These are phyloP conservation scores for Chesias legatella DNA, from an alignment of 2,888 invertebrate genomes.

Conservation along the genomic window DNA sequence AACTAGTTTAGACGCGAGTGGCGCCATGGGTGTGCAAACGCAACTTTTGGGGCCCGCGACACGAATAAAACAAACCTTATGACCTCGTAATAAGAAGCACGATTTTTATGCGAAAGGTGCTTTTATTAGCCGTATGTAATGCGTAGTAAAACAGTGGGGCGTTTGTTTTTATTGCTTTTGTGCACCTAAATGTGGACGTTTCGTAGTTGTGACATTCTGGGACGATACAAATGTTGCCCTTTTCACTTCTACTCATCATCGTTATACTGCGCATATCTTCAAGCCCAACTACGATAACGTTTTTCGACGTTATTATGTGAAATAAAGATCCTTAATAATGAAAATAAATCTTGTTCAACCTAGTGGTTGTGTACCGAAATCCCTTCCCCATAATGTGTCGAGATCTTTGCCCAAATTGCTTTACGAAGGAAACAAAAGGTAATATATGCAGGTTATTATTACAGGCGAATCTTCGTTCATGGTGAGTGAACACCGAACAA, in stretches of 20 bases:
- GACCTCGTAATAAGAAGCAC: slow-evolving; percentile 21
- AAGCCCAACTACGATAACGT: too few relatives aligned
- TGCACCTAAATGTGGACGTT: slow-evolving; percentile 27
- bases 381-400: slow-evolving; percentile 1
- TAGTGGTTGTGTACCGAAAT: too few relatives aligned
- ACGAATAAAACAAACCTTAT: slow-evolving; percentile 21
- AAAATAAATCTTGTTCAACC: too few relatives aligned
- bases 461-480: slow-evolving; percentile 31
- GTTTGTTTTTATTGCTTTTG: slow-evolving; percentile 44
- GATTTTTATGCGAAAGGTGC: slow-evolving; percentile 28
- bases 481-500: slow-evolving; percentile 37
- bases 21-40: slow-evolving; percentile 55
- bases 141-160: slow-evolving; percentile 51
- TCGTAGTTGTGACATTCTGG: slow-evolving; percentile 18
- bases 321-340: too few relatives aligned
- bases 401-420: slow-evolving; percentile 8
- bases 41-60: slow-evolving; percentile 16
- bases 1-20: slow-evolving; percentile 62
- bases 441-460: slow-evolving; percentile 28
- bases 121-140: slow-evolving; percentile 51
- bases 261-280: too few relatives aligned
- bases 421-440: slow-evolving; percentile 17
- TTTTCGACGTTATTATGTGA: too few relatives aligned
- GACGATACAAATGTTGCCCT: not conserved
- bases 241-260: too few relatives aligned